Conservation (phyloP, 2,113 vertebrate species). For the Gnathonemus longibarbis region DNA sequence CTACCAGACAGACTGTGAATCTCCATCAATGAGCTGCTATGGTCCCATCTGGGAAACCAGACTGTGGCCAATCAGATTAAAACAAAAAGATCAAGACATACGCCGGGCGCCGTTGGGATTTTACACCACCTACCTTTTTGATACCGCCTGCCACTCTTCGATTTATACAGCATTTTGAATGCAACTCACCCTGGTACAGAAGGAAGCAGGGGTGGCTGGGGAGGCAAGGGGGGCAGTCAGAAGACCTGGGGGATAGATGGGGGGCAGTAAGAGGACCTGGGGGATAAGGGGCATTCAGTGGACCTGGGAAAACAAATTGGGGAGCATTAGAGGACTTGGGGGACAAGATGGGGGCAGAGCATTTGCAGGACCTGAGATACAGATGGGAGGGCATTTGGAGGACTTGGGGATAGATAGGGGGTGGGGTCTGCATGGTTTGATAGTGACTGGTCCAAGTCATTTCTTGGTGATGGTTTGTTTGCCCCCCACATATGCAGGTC, state of each 20-base stretch:
- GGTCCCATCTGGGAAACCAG: neutral
- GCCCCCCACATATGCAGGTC: constrained; percentile 31
- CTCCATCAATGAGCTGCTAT: neutral
- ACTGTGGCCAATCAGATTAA: neutral
- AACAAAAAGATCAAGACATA: constrained; percentile 4
- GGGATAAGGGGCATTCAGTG: neutral
- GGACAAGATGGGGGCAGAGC: too few relatives aligned
- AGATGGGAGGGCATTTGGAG: constrained; percentile 3
- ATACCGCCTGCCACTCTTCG: constrained; percentile 19
- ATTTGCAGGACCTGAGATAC: neutral
- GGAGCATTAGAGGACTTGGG: too few relatives aligned
- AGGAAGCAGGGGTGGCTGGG: neutral
- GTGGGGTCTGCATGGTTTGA: constrained; percentile 33
- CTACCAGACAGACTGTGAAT: neutral
- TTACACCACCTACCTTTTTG: constrained; percentile 10
- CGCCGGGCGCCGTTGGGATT: neutral
- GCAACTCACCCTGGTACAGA: neutral
- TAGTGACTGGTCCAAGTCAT: constrained; percentile 38
- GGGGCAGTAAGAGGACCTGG: too few relatives aligned
- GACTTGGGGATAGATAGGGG: constrained; percentile 17
- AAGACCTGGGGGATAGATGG: neutral
- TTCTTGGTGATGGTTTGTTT: constrained; percentile 36
- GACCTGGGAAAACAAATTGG: too few relatives aligned
- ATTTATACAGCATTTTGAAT: neutral
- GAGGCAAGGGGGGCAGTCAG: neutral